A percentile compares a stretch with the other conserved stretches of the same genome.
Conservation (phyloP, 2,888 invertebrate species). For the Frankliniella fusca region DNA sequence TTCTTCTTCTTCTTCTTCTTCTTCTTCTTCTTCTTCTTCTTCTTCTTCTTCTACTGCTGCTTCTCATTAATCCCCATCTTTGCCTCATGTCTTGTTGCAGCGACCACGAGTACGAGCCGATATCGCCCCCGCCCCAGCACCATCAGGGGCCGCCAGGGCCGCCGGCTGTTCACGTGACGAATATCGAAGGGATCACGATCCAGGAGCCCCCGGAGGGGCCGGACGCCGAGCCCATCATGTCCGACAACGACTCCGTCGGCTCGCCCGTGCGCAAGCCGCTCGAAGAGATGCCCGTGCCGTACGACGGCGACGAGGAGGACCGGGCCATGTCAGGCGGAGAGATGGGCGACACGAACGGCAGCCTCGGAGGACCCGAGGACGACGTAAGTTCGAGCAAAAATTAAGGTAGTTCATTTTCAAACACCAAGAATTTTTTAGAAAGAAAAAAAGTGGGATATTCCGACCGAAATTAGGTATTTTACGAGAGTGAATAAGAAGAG, state of each 20-base stretch:
- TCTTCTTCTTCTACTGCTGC: constrained; percentile 47
- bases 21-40: constrained; percentile 47
- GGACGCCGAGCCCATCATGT: constrained; percentile 33
- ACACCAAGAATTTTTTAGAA: too few species aligned
- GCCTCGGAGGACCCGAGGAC: constrained; percentile 27
- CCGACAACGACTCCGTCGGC: constrained; percentile 31
- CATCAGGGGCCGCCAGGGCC: constrained; percentile 47
- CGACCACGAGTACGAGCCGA: constrained; percentile 91
- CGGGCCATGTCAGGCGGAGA: constrained; percentile 47
- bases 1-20: constrained; percentile 49
- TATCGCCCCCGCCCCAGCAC: constrained; percentile 62
- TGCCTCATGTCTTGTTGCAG: constrained; percentile 52
- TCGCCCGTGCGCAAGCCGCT: constrained; percentile 38
- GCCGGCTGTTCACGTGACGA: constrained; percentile 36
- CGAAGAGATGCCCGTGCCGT: constrained; percentile 48
- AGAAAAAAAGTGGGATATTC: too few species aligned
- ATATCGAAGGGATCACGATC: constrained; percentile 31
- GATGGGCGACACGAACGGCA: constrained; percentile 41
- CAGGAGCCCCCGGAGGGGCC: constrained; percentile 33
- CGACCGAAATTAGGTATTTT: too few species aligned
- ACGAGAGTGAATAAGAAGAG: too few species aligned
- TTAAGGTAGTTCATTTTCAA: too few species aligned
- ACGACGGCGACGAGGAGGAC: constrained; percentile 49
- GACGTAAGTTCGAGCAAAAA: not conserved
- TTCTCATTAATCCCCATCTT: too few species aligned